phyloP scores from a whole-genome alignment of 92 coral and sea anemone species.

The Parazoanthus darwini region DNA sequence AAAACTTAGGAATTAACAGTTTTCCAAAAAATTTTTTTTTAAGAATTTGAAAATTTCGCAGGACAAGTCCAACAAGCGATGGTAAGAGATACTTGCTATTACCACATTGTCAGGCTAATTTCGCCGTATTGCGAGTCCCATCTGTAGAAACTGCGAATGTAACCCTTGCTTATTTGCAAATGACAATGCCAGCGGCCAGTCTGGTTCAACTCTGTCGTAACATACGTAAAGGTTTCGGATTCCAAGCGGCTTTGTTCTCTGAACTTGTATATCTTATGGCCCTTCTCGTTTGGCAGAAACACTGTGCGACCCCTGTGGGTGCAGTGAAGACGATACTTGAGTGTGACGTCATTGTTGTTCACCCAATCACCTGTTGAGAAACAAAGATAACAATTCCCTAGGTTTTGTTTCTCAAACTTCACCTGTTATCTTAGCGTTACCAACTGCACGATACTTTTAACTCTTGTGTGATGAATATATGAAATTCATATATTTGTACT shows the following conservation, averaged over 20 bases:
- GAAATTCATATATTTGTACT: too few relatives aligned
- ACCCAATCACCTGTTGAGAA: conserved; percentile 85
- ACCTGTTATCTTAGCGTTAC: neutral
- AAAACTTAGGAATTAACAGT: too few relatives aligned
- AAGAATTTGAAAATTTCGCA: too few relatives aligned
- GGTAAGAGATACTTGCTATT: neutral
- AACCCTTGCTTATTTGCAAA: conserved; percentile 81
- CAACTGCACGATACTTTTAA: neutral
- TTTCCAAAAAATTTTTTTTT: too few relatives aligned
- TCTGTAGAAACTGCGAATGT: conserved; percentile 70
- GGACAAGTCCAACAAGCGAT: neutral
- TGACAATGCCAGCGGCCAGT: conserved; percentile 85
- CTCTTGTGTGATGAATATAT: too few relatives aligned
- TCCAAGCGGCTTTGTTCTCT: conserved; percentile 75
- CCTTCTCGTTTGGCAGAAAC: conserved; percentile 77
- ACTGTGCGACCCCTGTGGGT: conserved; percentile 67
- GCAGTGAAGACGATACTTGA: conserved; percentile 79
- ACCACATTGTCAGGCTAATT: conserved; percentile 87
- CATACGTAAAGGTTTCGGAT: conserved; percentile 82
- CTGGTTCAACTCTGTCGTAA: conserved; percentile 63
- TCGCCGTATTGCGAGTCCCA: conserved; percentile 94
- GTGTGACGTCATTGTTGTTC: conserved; percentile 76
- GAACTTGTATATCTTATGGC: conserved; percentile 85
- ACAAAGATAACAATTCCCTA: neutral
- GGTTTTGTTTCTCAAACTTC: neutral